Conservation (phyloP, 1,140 invertebrate species). For the Anoplophora glabripennis region DNA sequence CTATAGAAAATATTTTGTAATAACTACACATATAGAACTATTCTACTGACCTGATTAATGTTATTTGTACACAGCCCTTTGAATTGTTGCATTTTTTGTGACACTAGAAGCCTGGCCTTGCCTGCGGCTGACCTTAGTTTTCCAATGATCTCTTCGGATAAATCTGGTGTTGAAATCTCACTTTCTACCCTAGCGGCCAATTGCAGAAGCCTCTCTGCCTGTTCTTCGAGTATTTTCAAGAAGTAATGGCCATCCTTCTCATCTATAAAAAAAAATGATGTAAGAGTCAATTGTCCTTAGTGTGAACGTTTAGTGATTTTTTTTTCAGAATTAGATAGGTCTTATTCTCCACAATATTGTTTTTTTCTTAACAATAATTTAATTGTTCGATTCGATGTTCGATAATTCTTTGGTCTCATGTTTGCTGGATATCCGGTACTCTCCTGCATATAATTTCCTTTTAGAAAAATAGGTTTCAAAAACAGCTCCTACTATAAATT, state of each 20-base stretch:
- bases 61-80: conserved; percentile 78
- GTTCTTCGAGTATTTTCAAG: conserved; percentile 66
- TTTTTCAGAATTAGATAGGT: too few species aligned
- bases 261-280: conserved; percentile 10
- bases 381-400: too few species aligned
- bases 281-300: not conserved
- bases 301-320: too few species aligned
- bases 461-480: too few species aligned
- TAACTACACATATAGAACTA: too few species aligned
- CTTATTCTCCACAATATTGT: too few species aligned
- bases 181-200: conserved; percentile 67
- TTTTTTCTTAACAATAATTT: too few species aligned
- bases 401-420: too few species aligned
- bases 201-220: conserved; percentile 65
- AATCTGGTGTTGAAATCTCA: conserved; percentile 52
- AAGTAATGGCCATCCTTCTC: conserved; percentile 74
- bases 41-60: conserved; percentile 58
- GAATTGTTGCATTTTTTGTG: conserved; percentile 95
- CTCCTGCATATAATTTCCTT: too few species aligned
- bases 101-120: conserved; percentile 83
- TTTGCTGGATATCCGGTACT: too few species aligned
- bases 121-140: conserved; percentile 83
- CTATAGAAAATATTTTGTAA: conserved; percentile 5
- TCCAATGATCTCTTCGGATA: conserved; percentile 77
- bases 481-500: too few species aligned